phyloP scores from a whole-genome alignment of 1,140 invertebrate genomes.

The Drosophila gunungcola region DNA sequence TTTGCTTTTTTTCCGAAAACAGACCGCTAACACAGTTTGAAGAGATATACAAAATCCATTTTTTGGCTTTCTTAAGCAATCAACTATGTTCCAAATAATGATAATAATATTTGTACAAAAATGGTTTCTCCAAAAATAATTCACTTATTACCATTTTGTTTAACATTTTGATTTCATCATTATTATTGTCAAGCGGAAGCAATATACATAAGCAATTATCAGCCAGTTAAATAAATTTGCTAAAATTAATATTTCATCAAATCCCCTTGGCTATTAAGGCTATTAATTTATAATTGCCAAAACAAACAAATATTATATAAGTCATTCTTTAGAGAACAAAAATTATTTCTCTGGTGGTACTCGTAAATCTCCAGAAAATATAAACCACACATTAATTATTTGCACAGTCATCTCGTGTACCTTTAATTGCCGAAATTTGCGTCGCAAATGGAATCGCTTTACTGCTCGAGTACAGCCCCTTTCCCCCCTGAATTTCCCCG shows the following conservation, averaged over 20 bases:
- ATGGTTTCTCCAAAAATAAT: no score
- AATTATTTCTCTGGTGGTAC: not conserved
- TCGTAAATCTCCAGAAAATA: conserved; percentile 4
- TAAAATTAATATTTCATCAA: no score
- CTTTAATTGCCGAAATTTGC: conserved; percentile 35
- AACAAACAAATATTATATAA: conserved; percentile 9
- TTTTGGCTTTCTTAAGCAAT: not conserved
- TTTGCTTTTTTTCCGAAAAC: not conserved
- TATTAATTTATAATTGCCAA: conserved; percentile 1
- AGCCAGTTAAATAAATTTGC: no score
- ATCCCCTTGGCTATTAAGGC: no score
- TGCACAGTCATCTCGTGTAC: conserved; percentile 5
- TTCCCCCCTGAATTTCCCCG: not conserved
- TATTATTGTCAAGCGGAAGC: no score
- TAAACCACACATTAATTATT: conserved; percentile 5
- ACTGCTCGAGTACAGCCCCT: not conserved
- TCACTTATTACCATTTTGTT: no score
- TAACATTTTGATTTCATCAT: no score
- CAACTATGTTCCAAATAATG: not conserved
- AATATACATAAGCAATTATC: no score
- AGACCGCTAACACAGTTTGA: not conserved
- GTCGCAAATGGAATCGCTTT: conserved; percentile 11
- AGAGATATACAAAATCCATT: not conserved
- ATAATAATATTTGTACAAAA: not conserved
- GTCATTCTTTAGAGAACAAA: conserved; percentile 5